These are phyloP conservation scores for Eristalinus sepulchralis DNA, from an alignment of 2,888 invertebrate species.

Conservation along the genomic window DNA sequence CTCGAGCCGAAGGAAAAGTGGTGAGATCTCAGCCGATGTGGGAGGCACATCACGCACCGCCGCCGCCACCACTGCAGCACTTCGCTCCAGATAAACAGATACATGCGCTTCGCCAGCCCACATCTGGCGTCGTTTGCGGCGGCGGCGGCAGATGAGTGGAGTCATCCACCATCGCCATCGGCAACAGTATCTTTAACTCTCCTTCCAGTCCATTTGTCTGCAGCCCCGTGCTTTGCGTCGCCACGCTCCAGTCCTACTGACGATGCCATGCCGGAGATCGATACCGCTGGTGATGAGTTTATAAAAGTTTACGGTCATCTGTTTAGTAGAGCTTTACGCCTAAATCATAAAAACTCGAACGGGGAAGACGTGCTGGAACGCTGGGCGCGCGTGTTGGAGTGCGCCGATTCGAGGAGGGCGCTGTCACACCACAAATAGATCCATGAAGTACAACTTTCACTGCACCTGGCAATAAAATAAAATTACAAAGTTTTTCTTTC, in stretches of 20 bases:
- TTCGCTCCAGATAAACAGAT: constrained; percentile 43
- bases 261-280: constrained; percentile 14
- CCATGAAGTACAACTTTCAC: constrained; percentile 62
- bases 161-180: constrained; percentile 18
- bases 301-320: constrained; percentile 63
- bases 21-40: constrained; percentile 53
- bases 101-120: constrained; percentile 49
- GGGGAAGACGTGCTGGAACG: constrained; percentile 12
- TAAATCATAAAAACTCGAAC: constrained; percentile 35
- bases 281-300: constrained; percentile 33
- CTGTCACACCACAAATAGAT: constrained; percentile 52
- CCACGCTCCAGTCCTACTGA: constrained; percentile 32
- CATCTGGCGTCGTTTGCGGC: constrained; percentile 44
- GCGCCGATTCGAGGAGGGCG: constrained; percentile 42
- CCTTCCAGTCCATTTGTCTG: constrained; percentile 38
- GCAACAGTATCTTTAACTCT: constrained; percentile 29
- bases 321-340: constrained; percentile 61
- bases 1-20: constrained; percentile 38
- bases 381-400: constrained; percentile 31
- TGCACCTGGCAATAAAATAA: constrained; percentile 59
- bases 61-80: not conserved
- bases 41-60: constrained; percentile 48
- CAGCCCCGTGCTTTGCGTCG: constrained; percentile 44
- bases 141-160: constrained; percentile 9
- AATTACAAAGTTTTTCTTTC: constrained; percentile 34